Evolutionary conservation across 2,888 invertebrate species (phyloP), one percentile per base, ranked within the genome.

Genomic region (Drosophila eohydei): DNA sequence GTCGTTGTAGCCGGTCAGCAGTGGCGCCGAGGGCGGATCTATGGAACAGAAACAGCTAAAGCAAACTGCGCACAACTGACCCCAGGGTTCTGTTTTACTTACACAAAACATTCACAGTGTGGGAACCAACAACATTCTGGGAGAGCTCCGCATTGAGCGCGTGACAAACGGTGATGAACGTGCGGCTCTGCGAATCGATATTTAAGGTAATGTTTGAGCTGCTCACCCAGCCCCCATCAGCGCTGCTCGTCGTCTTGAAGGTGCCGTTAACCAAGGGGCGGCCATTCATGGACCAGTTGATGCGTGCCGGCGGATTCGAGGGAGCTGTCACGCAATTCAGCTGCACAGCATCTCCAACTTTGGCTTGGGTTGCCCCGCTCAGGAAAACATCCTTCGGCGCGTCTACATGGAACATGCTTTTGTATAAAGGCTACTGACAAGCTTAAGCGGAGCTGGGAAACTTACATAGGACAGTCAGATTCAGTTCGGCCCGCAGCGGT

Each of bases 251-350:
- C 9, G 86, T 91, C 70, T 88, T 86, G 30, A 69, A 89, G 34
- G 84, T 90, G 65, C 89, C 82, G 41, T 91, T 90, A 6, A 64
- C 80, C 60, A 92, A 43, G 3, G 91, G 90, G 12, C 90, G 91
- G 21, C 92, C 92, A 54, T 92, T 92, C 51, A 92, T 76, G 32
- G 91, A 91, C 92, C 92, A 92, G 54, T 78, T 91, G n/a, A 92
- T 88, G 48, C 90, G 88, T 2, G 92, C 91, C 34, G 91, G 78
- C 0, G 92, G 92, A 80, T 92, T 92, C 2, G 92, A 92, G 2
- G 92, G 91, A 2, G 91, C 91, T 12, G 92, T 91, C 11, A 87
- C 65, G 51, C 92, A 92, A 43, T 78, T 89, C 40, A 92, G 71
- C 44, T 91, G 82, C 9, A 91, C 85, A 12, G 72, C 56, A 36